Conservation (phyloP, 2,797 vertebrate genomes). For the Enteromius afrohamiltoni region DNA sequence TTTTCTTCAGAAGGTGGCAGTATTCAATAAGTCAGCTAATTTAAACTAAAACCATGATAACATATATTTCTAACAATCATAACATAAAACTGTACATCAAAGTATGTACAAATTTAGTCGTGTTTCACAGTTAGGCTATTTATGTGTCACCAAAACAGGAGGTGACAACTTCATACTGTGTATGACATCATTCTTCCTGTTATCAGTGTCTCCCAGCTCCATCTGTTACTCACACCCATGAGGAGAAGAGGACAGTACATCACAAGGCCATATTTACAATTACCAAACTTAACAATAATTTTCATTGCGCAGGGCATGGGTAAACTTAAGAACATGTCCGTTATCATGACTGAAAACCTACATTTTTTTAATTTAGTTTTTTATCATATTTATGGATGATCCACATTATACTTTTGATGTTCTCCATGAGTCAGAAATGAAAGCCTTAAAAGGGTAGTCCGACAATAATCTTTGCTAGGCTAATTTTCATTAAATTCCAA, state of each 20-base stretch:
- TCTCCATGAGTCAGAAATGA: background rate
- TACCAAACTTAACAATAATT: background rate
- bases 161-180: conserved; percentile 20
- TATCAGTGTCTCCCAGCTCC: conserved; percentile 32
- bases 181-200: conserved; percentile 51
- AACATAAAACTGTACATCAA: background rate
- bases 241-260: conserved; percentile 29
- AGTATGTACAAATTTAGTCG: background rate
- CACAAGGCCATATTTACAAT: background rate
- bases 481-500: background rate
- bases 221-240: conserved; percentile 49
- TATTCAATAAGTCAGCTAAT: conserved; percentile 6
- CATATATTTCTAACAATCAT: background rate
- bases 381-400: background rate
- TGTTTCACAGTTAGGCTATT: conserved; percentile 10
- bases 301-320: background rate
- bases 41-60: background rate
- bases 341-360: background rate
- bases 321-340: background rate
- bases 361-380: background rate
- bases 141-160: conserved; percentile 8
- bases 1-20: conserved; percentile 31
- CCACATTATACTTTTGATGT: background rate
- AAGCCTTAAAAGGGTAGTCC: background rate
- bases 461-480: background rate